These are phyloP conservation scores for Salminus brasiliensis DNA, from an alignment of 2,113 vertebrate genomes.

Conservation along the genomic window DNA sequence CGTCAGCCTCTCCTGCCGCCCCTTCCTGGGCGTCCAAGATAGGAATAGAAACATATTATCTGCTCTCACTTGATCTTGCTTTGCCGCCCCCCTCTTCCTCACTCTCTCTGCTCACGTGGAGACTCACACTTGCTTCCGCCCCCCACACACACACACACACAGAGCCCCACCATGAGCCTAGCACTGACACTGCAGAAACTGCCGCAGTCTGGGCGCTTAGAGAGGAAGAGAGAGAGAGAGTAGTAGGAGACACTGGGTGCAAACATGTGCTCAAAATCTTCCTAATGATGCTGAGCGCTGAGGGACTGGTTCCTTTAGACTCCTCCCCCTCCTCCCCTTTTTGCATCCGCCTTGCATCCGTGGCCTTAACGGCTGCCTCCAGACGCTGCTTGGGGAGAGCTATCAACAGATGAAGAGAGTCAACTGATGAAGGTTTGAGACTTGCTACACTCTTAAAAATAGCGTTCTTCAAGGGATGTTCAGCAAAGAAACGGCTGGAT, in stretches of 20 bases:
- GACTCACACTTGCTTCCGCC: constrained; percentile 25
- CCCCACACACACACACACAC: background rate
- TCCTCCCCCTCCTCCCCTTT: background rate
- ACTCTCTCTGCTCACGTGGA: constrained; percentile 29
- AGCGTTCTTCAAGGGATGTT: too few relatives aligned
- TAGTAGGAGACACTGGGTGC: constrained; percentile 14
- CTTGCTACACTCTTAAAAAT: too few relatives aligned
- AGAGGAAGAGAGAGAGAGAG: background rate
- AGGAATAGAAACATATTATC: constrained; percentile 36
- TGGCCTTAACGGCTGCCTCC: background rate
- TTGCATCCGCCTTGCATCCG: background rate
- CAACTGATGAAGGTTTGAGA: background rate
- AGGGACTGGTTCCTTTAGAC: background rate
- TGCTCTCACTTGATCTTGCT: constrained; percentile 9
- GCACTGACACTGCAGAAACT: constrained; percentile 5
- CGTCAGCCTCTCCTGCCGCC: background rate
- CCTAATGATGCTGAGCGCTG: constrained; percentile 18
- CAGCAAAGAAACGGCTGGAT: too few relatives aligned
- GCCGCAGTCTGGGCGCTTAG: constrained; percentile 18
- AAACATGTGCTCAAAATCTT: constrained; percentile 19
- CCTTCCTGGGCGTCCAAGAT: constrained; percentile 12
- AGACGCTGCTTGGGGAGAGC: background rate
- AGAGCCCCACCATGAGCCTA: background rate
- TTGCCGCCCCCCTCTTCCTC: background rate
- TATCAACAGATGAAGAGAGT: background rate